Evolutionary conservation across 2,888 invertebrate genomes (phyloP), one percentile per base, ranked within the genome.

Genomic region (Ennomos erosarius): DNA sequence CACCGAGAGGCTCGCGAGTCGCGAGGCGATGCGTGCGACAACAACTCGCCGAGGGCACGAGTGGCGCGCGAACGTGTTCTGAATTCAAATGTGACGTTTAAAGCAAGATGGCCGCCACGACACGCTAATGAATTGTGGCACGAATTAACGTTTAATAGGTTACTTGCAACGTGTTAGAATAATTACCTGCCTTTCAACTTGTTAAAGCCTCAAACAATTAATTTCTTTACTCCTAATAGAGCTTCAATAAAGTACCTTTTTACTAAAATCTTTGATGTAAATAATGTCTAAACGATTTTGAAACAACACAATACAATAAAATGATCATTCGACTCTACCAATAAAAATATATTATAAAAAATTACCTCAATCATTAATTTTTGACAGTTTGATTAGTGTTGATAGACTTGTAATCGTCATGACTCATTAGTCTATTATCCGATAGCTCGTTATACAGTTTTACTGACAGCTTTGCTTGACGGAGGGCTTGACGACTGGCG

Each of bases 31-130:
- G 67, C 67, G 67, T 65, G 69, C 55, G 58, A 62, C 67, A 65
- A 68, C 72, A 65, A 63, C 60, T 65, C 38, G 43, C 55, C 59
- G 61, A 56, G 53, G 57, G 58, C 62, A 60, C 65, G 62, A 64
- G 67, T 53, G 73, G 64, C 70, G 65, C 69, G 69, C 70, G 80
- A 58, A 84, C 87, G 87, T 87, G 86, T 80, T 73, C 64, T 75
- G 85, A 81, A 87, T 87, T 71, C 68, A 76, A 88, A 87, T 86
- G 76, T 75, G 81, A 70, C 77, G 75, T 78, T 79, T 76, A 75
- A 65, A 67, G 46, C 78, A 78, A 81, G 78, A 78, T 78, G 81
- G 78, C 78, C 57, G 66, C 58, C 71, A 63, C 72, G 63, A 62
- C 70, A 69, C 72, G 78, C 76, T 79, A 82, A 83, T 81, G 79